Percentiles rank a stretch among this genome's conserved stretches.
Conservation (phyloP, 2,113 vertebrate species). For the Anthoscopus minutus region DNA sequence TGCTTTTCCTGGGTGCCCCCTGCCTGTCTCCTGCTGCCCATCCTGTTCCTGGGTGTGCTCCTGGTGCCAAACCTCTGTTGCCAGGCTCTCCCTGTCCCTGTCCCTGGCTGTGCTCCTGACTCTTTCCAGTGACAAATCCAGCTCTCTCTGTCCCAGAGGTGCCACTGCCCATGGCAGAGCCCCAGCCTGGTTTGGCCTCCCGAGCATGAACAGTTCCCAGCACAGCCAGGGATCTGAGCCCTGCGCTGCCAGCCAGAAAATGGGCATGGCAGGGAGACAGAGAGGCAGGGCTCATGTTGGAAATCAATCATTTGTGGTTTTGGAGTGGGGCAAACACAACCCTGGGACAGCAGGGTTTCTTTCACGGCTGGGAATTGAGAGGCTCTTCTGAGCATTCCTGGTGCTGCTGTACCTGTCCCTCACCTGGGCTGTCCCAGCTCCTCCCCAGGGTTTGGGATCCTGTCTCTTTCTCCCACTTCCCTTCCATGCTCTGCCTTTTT, state of each 20-base stretch:
- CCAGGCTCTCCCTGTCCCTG: no score
- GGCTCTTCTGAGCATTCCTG: accelerated
- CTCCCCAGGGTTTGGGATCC: accelerated
- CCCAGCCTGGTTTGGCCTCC: background rate
- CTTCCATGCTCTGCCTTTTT: background rate
- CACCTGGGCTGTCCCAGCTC: accelerated
- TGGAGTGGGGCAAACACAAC: background rate
- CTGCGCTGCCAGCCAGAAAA: background rate
- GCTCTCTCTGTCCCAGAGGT: background rate
- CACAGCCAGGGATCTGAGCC: background rate
- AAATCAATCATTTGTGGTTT: background rate
- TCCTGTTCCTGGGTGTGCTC: background rate
- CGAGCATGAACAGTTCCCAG: background rate
- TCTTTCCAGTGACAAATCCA: background rate
- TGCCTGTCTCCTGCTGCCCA: background rate
- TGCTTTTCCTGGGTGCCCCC: no score
- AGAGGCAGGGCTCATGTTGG: background rate
- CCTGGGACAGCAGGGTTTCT: background rate
- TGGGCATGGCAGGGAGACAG: background rate
- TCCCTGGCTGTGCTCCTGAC: background rate
- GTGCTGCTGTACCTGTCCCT: accelerated
- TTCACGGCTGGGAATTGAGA: background rate
- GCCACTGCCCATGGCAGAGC: background rate
- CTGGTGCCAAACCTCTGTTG: background rate
- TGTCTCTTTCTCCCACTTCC: no score